Percentiles rank a stretch among this genome's conserved stretches.
These are phyloP conservation scores for Psephotus haematonotus DNA, from an alignment of 2,113 vertebrate genomes.

Conservation along the genomic window DNA sequence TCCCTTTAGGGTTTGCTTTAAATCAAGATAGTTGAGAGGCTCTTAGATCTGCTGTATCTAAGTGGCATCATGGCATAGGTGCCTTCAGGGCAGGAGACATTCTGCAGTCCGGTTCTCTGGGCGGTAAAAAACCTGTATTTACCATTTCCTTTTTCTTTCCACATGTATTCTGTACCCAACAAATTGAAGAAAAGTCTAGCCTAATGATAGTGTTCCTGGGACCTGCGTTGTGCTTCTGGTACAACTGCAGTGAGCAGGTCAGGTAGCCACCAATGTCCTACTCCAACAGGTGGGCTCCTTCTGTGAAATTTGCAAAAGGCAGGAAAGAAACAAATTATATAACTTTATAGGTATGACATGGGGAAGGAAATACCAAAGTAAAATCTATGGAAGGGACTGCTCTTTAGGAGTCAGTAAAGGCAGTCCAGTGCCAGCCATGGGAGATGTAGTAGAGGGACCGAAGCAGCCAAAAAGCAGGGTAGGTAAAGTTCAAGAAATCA, in stretches of 20 bases:
- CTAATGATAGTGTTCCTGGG: not conserved
- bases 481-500: not conserved
- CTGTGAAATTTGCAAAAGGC: not conserved
- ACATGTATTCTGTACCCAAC: not conserved
- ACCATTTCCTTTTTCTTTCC: not conserved
- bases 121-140: not conserved
- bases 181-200: not conserved
- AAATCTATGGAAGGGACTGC: not conserved
- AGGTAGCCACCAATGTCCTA: not conserved
- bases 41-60: not conserved
- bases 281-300: not conserved
- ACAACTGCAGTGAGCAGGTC: not conserved
- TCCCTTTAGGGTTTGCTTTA: not conserved
- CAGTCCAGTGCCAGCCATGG: not conserved
- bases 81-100: not conserved
- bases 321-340: not conserved
- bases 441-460: not conserved
- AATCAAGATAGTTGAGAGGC: not conserved
- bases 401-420: not conserved
- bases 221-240: not conserved
- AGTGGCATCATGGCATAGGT: not conserved
- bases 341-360: not conserved
- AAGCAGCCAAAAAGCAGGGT: not conserved
- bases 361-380: not conserved
- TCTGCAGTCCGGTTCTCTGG: not conserved